Evolutionary conservation across 2,888 invertebrate species (phyloP).

Genomic region (Tinea pellionella): DNA sequence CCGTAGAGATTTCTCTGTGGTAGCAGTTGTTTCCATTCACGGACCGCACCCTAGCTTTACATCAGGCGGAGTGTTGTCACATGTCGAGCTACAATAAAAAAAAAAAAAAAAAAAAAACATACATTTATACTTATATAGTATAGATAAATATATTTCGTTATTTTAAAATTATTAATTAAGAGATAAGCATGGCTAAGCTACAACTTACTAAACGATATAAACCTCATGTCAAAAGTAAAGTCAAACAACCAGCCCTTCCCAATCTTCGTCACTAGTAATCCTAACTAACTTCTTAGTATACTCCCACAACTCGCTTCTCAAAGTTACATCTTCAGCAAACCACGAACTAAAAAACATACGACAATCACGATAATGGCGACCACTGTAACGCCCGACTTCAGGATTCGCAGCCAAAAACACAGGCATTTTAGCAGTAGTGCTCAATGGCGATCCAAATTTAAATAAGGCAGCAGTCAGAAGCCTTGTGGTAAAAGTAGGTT

Average conservation of each 20-base stretch:
- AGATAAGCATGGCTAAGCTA: no score
- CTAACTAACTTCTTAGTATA: constrained; percentile 35
- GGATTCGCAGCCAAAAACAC: constrained; percentile 42
- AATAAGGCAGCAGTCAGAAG: constrained; percentile 28
- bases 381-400: constrained; percentile 31
- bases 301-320: constrained; percentile 35
- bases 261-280: constrained; percentile 36
- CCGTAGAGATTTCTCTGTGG: no score
- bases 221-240: not conserved
- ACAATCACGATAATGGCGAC: constrained; percentile 46
- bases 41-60: no score
- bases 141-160: no score
- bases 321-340: constrained; percentile 41
- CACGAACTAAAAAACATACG: constrained; percentile 42
- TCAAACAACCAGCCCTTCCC: constrained; percentile 25
- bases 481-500: constrained; percentile 24
- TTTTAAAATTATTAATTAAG: no score
- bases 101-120: no score
- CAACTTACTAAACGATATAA: no score
- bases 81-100: no score
- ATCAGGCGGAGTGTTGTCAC: no score
- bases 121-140: no score
- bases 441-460: constrained; percentile 30
- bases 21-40: no score
- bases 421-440: constrained; percentile 36